A percentile compares a stretch with the other conserved stretches of the same genome.
Conservation (phyloP, 92 coral and sea anemone species). For the Porites evermanni region DNA sequence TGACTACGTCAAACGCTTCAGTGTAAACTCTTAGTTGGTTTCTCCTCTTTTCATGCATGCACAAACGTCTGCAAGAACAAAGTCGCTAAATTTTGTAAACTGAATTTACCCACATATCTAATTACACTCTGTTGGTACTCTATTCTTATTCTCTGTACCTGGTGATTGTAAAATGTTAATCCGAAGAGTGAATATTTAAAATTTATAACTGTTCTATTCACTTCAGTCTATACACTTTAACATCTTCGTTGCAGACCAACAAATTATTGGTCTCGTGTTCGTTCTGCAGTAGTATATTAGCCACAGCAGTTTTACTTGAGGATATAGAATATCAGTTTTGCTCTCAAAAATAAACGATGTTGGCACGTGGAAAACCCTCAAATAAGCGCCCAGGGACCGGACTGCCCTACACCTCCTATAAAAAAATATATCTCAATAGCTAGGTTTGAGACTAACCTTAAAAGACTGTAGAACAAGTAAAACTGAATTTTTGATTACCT, state of each 20-base stretch:
- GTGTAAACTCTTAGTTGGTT: not conserved
- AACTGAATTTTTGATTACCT: too few species aligned
- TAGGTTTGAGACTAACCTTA: too few species aligned
- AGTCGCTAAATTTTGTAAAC: not conserved
- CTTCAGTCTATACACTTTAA: not conserved
- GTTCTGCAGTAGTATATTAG: not conserved
- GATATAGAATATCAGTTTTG: not conserved
- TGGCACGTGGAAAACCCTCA: too few species aligned
- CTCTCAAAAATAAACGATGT: not conserved
- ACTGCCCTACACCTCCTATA: too few species aligned
- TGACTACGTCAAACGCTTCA: not conserved
- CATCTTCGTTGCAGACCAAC: not conserved
- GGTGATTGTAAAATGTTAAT: too few species aligned
- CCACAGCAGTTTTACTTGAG: not conserved
- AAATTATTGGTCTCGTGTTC: not conserved
- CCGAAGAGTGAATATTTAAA: not conserved
- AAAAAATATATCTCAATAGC: too few species aligned
- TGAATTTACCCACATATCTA: not conserved
- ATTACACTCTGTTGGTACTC: too few species aligned
- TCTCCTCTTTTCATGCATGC: not conserved
- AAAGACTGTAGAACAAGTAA: too few species aligned
- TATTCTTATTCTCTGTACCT: too few species aligned
- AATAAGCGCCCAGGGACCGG: too few species aligned
- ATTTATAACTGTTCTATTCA: not conserved
- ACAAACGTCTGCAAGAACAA: not conserved